phyloP scores from a whole-genome alignment of 1,140 invertebrate species.

The Meloidogyne floridensis region DNA sequence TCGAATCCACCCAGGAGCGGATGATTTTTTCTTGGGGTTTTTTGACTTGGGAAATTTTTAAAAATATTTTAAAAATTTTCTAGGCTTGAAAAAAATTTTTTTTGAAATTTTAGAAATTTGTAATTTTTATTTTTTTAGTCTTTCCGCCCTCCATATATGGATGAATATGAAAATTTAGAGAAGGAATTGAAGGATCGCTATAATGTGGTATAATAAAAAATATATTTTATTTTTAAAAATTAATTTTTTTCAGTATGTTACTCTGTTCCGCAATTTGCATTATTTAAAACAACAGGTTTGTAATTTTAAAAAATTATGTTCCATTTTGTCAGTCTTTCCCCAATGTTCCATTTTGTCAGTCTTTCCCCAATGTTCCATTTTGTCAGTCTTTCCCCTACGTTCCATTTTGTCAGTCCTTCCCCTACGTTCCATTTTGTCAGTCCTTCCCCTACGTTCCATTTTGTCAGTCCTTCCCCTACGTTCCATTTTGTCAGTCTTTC shows the following conservation, averaged over 20 bases:
- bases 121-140: constrained; percentile 35
- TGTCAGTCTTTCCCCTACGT: no score
- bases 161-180: constrained; percentile 90
- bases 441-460: no score
- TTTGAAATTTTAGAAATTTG: neutral
- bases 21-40: constrained; percentile 29
- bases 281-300: constrained; percentile 39
- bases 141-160: constrained; percentile 88
- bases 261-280: constrained; percentile 48
- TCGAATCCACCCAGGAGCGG: constrained; percentile 65
- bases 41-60: constrained; percentile 14
- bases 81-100: neutral
- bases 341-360: no score
- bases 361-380: no score
- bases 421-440: no score
- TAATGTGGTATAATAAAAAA: constrained; percentile 21
- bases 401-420: no score
- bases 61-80: constrained; percentile 4
- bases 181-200: constrained; percentile 40
- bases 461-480: no score
- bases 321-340: no score
- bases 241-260: constrained; percentile 39
- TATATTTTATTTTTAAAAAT: neutral
- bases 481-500: no score
- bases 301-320: neutral